Evolutionary conservation across 2,888 invertebrate genomes (phyloP).

Genomic region (Napeogenes sylphis): DNA sequence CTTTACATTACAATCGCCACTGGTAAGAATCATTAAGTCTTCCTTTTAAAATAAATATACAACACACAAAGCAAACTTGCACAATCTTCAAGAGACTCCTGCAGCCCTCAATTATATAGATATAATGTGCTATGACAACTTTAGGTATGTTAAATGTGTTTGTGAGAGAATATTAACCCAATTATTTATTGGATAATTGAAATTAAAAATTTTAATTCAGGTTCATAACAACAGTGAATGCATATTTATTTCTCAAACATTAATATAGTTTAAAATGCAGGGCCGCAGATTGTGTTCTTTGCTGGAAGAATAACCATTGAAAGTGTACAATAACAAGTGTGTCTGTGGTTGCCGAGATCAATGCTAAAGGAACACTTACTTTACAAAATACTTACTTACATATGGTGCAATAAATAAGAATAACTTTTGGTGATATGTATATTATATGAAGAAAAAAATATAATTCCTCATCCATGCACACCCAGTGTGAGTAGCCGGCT

Average conservation of each 20-base stretch:
- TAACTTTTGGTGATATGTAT: constrained; percentile 38
- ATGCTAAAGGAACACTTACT: constrained; percentile 13
- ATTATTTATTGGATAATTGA: too few relatives aligned
- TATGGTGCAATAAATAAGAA: constrained; percentile 24
- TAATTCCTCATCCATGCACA: constrained; percentile 7
- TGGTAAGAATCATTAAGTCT: constrained; percentile 33
- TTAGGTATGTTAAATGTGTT: too few relatives aligned
- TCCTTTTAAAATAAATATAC: constrained; percentile 30
- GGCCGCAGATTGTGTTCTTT: background rate
- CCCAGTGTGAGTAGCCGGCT: background rate
- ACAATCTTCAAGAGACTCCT: background rate
- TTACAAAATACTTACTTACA: constrained; percentile 8
- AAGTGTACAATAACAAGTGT: constrained; percentile 36
- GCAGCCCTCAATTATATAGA: background rate
- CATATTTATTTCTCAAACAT: background rate
- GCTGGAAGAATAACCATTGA: too few relatives aligned
- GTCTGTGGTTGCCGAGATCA: constrained; percentile 19
- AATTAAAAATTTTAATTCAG: too few relatives aligned
- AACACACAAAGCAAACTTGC: constrained; percentile 25
- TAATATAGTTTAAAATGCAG: background rate
- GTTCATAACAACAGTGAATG: too few relatives aligned
- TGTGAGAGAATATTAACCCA: too few relatives aligned
- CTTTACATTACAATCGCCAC: constrained; percentile 32
- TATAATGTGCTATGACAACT: too few relatives aligned
- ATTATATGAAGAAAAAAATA: constrained; percentile 24